Conservation (phyloP, 2,888 invertebrate genomes). For the Lissonota sp. region DNA sequence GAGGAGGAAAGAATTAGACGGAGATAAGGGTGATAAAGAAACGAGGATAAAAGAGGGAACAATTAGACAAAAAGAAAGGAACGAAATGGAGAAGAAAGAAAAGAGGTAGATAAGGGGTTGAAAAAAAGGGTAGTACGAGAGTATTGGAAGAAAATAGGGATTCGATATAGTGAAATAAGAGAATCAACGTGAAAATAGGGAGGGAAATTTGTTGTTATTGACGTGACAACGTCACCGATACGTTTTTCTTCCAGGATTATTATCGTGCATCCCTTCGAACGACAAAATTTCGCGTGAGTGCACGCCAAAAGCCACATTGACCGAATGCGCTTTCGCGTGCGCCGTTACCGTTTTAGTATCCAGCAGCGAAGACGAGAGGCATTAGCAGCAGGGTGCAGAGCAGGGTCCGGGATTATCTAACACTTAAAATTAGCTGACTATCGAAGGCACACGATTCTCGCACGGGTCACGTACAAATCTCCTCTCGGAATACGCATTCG, state of each 20-base stretch:
- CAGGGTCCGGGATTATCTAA: constrained; percentile 80
- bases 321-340: constrained; percentile 4
- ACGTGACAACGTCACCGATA: constrained; percentile 45
- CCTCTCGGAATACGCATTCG: constrained; percentile 10
- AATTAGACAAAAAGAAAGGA: background rate
- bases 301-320: constrained; percentile 21
- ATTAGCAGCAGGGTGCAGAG: constrained; percentile 39
- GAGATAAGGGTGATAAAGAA: background rate
- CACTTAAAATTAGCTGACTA: constrained; percentile 82
- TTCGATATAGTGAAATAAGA: constrained; percentile 1
- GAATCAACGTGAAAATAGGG: constrained; percentile 33
- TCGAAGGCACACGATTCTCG: constrained; percentile 69
- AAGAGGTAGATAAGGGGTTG: constrained; percentile 25
- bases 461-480: constrained; percentile 59
- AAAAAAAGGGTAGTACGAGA: background rate
- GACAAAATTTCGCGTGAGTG: too few relatives aligned
- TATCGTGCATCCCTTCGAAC: too few relatives aligned
- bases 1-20: background rate
- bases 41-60: background rate
- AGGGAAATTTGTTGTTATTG: constrained; percentile 34
- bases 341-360: constrained; percentile 68
- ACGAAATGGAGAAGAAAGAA: background rate
- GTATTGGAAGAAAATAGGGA: background rate
- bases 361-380: constrained; percentile 53
- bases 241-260: constrained; percentile 15